A percentile compares a stretch with the other conserved stretches of the same genome.
These are phyloP conservation scores for Heterodera filipjevi DNA, from an alignment of 2,888 invertebrate species.

Conservation along the genomic window DNA sequence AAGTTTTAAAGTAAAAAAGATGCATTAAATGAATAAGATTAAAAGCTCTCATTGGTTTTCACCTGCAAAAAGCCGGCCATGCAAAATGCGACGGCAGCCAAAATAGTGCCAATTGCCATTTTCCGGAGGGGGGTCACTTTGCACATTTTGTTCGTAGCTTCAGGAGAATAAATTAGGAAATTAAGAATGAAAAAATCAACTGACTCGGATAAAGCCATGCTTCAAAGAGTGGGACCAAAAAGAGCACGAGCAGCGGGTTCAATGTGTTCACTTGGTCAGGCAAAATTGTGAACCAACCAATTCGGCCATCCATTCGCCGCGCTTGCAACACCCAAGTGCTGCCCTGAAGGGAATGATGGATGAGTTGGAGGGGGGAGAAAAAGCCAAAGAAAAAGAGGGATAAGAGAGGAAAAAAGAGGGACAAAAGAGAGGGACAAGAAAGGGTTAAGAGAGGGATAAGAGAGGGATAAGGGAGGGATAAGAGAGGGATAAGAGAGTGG, in stretches of 20 bases:
- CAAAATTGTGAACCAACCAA: conserved; percentile 58
- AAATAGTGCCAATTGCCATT: conserved; percentile 82
- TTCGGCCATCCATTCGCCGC: conserved; percentile 67
- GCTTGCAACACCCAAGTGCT: conserved; percentile 67
- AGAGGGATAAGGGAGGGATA: too few species aligned
- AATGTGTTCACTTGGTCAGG: conserved; percentile 92
- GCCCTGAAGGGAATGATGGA: conserved; percentile 48
- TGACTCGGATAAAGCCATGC: conserved; percentile 66
- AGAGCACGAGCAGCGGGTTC: conserved; percentile 67
- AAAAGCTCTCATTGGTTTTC: too few species aligned
- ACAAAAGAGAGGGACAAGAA: too few species aligned
- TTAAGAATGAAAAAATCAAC: background rate
- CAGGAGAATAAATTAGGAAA: background rate
- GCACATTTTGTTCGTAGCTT: conserved; percentile 64
- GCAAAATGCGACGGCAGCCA: conserved; percentile 79
- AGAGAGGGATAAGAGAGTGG: too few species aligned
- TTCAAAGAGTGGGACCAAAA: conserved; percentile 69
- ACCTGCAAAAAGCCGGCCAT: conserved; percentile 69
- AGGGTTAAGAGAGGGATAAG: too few species aligned
- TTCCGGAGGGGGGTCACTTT: conserved; percentile 80
- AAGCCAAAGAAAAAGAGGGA: too few species aligned
- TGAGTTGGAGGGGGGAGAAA: too few species aligned
- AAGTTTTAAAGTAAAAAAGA: conserved; percentile 9
- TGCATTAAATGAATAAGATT: too few species aligned
- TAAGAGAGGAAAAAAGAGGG: too few species aligned